Percentiles rank a stretch among this genome's conserved stretches.
These are phyloP conservation scores for Lottia gigantea DNA, from an alignment of 2,888 invertebrate genomes.

Conservation along the genomic window DNA sequence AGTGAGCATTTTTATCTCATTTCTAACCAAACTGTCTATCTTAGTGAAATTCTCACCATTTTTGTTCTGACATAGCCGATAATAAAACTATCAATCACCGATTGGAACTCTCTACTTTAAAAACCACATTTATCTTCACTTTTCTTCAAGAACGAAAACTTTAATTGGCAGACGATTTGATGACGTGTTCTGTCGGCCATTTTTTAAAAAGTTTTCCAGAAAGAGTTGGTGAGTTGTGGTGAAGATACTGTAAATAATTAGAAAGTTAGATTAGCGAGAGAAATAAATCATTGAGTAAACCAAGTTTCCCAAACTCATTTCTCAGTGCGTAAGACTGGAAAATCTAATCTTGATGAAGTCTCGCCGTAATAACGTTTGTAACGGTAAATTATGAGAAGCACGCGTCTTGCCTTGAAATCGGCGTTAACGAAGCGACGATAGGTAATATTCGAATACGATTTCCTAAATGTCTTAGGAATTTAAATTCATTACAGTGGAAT, in stretches of 20 bases:
- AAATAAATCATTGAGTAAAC: constrained; percentile 30
- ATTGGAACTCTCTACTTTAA: constrained; percentile 19
- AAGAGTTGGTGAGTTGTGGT: constrained; percentile 13
- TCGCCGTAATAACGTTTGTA: not conserved
- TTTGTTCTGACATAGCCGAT: constrained; percentile 35
- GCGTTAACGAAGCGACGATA: constrained; percentile 3
- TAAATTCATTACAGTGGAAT: not conserved
- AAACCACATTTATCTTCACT: constrained; percentile 28
- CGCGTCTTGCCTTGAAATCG: constrained; percentile 4
- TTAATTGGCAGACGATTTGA: constrained; percentile 31
- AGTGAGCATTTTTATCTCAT: constrained; percentile 17
- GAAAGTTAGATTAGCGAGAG: constrained; percentile 16
- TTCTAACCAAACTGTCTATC: constrained; percentile 27
- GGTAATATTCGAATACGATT: not conserved
- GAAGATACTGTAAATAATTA: constrained; percentile 28
- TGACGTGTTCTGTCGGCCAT: constrained; percentile 14
- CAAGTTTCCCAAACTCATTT: constrained; percentile 9
- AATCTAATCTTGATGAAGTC: constrained; percentile 10
- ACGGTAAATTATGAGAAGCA: constrained; percentile 5
- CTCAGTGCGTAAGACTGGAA: not conserved
- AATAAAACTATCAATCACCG: constrained; percentile 33
- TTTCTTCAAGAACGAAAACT: not conserved
- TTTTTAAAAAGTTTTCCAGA: constrained; percentile 11
- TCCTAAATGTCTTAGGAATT: not conserved
- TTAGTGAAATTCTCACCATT: constrained; percentile 27